These are phyloP conservation scores for Listronotus bonariensis DNA, from an alignment of 1,140 invertebrate species.

Conservation along the genomic window DNA sequence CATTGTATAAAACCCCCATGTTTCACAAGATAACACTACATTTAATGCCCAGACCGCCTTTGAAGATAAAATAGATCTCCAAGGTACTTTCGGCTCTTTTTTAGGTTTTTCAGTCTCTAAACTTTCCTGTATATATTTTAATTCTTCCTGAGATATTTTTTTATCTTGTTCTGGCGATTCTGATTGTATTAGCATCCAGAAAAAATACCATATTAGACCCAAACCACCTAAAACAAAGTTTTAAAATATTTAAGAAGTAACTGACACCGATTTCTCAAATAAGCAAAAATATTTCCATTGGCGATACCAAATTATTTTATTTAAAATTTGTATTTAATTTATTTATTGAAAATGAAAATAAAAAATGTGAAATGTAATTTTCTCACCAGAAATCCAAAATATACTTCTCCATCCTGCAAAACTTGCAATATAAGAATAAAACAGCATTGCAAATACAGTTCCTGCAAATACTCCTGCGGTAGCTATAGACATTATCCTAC, in stretches of 20 bases:
- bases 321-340: no score
- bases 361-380: not conserved
- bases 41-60: conserved; percentile 22
- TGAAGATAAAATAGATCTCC: conserved; percentile 13
- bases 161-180: conserved; percentile 17
- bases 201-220: conserved; percentile 13
- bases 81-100: not conserved
- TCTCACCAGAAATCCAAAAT: conserved; percentile 31
- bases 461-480: conserved; percentile 27
- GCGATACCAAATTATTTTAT: not conserved
- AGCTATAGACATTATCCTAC: conserved; percentile 12
- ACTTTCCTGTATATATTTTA: conserved; percentile 15
- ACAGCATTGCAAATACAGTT: conserved; percentile 27
- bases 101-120: conserved; percentile 1
- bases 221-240: conserved; percentile 8
- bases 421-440: conserved; percentile 25
- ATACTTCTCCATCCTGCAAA: conserved; percentile 24
- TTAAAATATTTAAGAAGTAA: not conserved
- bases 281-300: not conserved
- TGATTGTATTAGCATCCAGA: conserved; percentile 6
- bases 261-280: not conserved
- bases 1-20: conserved; percentile 25
- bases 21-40: conserved; percentile 24
- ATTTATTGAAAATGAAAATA: not conserved
- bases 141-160: conserved; percentile 11